These are phyloP conservation scores for Tipula confusa DNA, from an alignment of 2,888 invertebrate genomes.

Conservation along the genomic window DNA sequence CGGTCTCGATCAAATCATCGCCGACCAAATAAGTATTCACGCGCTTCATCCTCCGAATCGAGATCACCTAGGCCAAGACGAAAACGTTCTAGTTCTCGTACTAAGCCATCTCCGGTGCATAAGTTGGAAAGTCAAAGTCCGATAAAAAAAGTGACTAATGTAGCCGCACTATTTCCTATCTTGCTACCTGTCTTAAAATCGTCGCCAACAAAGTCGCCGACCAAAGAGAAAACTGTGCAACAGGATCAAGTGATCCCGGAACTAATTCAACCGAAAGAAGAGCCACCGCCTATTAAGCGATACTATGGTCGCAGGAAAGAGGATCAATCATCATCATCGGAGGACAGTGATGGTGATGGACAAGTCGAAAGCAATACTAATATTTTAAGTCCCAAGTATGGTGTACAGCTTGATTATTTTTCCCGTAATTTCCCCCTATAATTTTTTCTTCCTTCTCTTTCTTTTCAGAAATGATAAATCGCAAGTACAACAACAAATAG, in stretches of 20 bases:
- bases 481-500: not conserved
- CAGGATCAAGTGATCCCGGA: conserved; percentile 39
- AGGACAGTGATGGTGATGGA: conserved; percentile 43
- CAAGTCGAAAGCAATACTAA: conserved; percentile 32
- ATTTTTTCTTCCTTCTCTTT: not conserved
- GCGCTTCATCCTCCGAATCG: conserved; percentile 41
- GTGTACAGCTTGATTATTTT: not conserved
- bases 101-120: not conserved
- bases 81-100: conserved; percentile 36
- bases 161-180: conserved; percentile 36
- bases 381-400: conserved; percentile 12
- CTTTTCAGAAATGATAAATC: not conserved
- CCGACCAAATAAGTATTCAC: conserved; percentile 40
- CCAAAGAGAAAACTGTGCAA: conserved; percentile 38
- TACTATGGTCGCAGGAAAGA: conserved; percentile 58
- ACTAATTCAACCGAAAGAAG: conserved; percentile 29
- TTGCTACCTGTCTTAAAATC: conserved; percentile 34
- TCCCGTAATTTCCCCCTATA: not conserved
- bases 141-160: conserved; percentile 13
- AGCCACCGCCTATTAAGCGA: conserved; percentile 49
- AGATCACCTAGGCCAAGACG: conserved; percentile 39
- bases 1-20: conserved; percentile 36
- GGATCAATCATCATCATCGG: conserved; percentile 53
- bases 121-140: conserved; percentile 21
- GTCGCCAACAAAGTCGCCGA: conserved; percentile 32